These are phyloP conservation scores for Macaria liturata DNA, from an alignment of 2,888 invertebrate genomes.

Conservation along the genomic window DNA sequence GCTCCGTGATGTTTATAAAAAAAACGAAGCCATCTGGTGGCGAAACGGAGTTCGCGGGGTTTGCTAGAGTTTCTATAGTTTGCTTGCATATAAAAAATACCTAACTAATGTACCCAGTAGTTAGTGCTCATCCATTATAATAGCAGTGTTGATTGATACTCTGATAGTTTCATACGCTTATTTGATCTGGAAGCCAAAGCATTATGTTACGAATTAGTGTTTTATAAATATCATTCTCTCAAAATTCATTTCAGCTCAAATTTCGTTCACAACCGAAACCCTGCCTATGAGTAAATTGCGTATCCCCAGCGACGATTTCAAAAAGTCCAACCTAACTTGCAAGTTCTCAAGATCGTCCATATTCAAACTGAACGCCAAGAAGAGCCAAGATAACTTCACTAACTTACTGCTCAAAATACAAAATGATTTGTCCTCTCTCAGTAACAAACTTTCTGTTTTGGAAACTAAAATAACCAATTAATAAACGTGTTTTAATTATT, in stretches of 20 bases:
- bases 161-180: too few relatives aligned
- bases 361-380: conserved; percentile 57
- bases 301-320: conserved; percentile 40
- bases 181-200: too few relatives aligned
- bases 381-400: conserved; percentile 64
- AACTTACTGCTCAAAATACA: conserved; percentile 70
- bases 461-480: conserved; percentile 56
- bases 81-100: too few relatives aligned
- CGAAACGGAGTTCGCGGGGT: too few relatives aligned
- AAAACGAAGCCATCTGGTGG: too few relatives aligned
- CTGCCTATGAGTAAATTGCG: conserved; percentile 42
- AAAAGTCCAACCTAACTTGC: conserved; percentile 57
- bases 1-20: too few relatives aligned
- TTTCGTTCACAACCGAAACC: conserved; percentile 44
- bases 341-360: conserved; percentile 62
- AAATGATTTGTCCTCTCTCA: conserved; percentile 61
- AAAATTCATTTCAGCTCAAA: conserved; percentile 38
- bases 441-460: conserved; percentile 61
- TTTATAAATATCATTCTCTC: too few relatives aligned
- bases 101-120: too few relatives aligned
- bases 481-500: background rate
- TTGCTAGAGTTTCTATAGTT: too few relatives aligned
- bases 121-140: too few relatives aligned
- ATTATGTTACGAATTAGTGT: too few relatives aligned
- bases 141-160: too few relatives aligned